phyloP scores from a whole-genome alignment of 2,797 vertebrate genomes.

The Lithobates pipiens region DNA sequence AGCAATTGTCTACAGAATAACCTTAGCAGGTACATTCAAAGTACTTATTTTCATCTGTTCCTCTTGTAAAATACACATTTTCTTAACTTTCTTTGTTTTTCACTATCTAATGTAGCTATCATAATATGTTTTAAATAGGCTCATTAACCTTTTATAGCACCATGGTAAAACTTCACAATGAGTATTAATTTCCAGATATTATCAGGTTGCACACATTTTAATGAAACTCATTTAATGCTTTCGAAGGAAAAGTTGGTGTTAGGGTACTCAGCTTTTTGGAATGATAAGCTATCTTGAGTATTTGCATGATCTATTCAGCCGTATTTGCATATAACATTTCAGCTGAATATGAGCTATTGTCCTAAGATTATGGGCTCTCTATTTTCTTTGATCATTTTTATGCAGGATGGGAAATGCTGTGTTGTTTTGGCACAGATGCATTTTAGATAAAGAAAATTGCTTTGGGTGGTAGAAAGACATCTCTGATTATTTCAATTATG shows the following conservation, averaged over 20 bases:
- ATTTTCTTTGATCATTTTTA: slow-evolving; percentile 41
- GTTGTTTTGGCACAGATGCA: slow-evolving; percentile 72
- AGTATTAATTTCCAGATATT: background rate
- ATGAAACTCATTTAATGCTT: background rate
- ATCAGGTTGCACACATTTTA: background rate
- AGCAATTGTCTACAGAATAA: background rate
- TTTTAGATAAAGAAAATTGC: slow-evolving; percentile 73
- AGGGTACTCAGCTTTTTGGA: background rate
- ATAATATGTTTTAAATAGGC: background rate
- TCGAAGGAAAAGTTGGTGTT: background rate
- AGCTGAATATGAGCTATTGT: slow-evolving; percentile 22
- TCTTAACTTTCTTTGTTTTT: background rate
- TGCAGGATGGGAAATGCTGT: slow-evolving; percentile 69
- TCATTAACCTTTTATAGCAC: background rate
- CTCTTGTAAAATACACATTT: background rate
- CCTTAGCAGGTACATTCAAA: background rate
- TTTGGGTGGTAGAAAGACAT: slow-evolving; percentile 74
- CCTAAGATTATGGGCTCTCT: slow-evolving; percentile 5
- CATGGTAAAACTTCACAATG: background rate
- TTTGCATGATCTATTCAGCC: slow-evolving; percentile 35
- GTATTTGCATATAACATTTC: slow-evolving; percentile 48
- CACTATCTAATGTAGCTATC: background rate
- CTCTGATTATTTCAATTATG: slow-evolving; percentile 78
- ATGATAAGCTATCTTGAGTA: background rate
- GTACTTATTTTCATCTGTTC: background rate